Percentiles rank a stretch among this genome's conserved stretches.
Conservation (phyloP, 2,888 invertebrate genomes). For the Tolmerus cingulatus region DNA sequence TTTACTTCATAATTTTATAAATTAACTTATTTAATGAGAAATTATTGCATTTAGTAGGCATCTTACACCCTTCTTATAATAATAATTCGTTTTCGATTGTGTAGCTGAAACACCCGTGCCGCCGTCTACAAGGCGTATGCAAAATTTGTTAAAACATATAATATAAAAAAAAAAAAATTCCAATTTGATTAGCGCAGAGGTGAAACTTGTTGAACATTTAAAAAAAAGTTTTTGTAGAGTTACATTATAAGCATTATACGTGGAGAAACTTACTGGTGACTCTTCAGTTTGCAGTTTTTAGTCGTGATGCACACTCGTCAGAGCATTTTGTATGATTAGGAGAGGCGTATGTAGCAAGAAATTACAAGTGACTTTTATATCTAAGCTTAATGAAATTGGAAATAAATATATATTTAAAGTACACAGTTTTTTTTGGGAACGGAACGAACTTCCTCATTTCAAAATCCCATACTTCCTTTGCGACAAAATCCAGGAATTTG, state of each 20-base stretch:
- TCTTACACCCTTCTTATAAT: not conserved
- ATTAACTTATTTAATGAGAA: not conserved
- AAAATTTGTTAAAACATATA: not conserved
- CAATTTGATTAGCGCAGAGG: not conserved
- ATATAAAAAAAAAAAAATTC: not conserved
- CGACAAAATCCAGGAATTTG: too few species aligned
- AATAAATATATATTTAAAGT: conserved; percentile 26
- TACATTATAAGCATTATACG: not conserved
- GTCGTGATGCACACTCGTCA: not conserved
- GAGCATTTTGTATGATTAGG: conserved; percentile 12
- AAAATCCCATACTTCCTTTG: too few species aligned
- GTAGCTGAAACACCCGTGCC: not conserved
- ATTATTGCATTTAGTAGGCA: not conserved
- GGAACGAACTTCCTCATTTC: too few species aligned
- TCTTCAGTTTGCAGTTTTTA: not conserved
- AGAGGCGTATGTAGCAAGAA: not conserved
- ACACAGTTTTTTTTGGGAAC: not conserved
- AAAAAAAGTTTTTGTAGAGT: not conserved
- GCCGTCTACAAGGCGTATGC: not conserved
- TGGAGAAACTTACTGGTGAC: not conserved
- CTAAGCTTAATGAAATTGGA: not conserved
- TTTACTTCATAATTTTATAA: not conserved
- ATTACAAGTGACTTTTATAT: conserved; percentile 23
- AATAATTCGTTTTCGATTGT: not conserved
- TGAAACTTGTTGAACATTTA: not conserved